Evolutionary conservation across 1,140 invertebrate species (phyloP).

Genomic region (Phthorimaea operculella): DNA sequence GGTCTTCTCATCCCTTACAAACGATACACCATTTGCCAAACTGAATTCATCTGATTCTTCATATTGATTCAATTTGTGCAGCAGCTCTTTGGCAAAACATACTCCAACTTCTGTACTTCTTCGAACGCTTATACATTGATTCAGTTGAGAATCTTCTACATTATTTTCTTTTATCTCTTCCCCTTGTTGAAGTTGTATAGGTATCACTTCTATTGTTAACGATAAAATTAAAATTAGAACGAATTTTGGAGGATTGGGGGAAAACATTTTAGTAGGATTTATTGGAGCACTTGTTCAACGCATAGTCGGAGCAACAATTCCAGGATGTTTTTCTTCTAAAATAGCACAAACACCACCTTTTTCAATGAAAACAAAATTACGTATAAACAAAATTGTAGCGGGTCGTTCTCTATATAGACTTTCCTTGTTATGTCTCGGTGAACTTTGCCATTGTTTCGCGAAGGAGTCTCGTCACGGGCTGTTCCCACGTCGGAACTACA

Average conservation of each 20-base stretch:
- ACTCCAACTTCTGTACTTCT: conserved; percentile 59
- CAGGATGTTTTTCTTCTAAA: background rate
- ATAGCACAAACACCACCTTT: conserved; percentile 16
- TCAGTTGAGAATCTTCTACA: conserved; percentile 43
- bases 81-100: conserved; percentile 76
- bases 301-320: background rate
- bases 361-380: conserved; percentile 31
- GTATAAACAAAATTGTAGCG: conserved; percentile 44
- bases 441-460: conserved; percentile 61
- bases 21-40: conserved; percentile 70
- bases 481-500: conserved; percentile 51
- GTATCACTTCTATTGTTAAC: conserved; percentile 29
- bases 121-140: conserved; percentile 65
- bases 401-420: conserved; percentile 50
- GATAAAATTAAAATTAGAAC: conserved; percentile 26
- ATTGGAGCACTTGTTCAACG: background rate
- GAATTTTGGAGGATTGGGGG: conserved; percentile 11
- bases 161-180: conserved; percentile 45
- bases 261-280: conserved; percentile 13
- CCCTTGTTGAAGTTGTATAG: conserved; percentile 50
- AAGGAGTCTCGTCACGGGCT: conserved; percentile 40
- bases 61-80: conserved; percentile 72
- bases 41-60: conserved; percentile 74
- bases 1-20: conserved; percentile 69
- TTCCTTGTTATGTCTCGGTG: conserved; percentile 59